Percentiles rank a stretch among this genome's conserved stretches.
Evolutionary conservation across 2,888 invertebrate genomes (phyloP).

Genomic region (Malthinus seriepunctatus): DNA sequence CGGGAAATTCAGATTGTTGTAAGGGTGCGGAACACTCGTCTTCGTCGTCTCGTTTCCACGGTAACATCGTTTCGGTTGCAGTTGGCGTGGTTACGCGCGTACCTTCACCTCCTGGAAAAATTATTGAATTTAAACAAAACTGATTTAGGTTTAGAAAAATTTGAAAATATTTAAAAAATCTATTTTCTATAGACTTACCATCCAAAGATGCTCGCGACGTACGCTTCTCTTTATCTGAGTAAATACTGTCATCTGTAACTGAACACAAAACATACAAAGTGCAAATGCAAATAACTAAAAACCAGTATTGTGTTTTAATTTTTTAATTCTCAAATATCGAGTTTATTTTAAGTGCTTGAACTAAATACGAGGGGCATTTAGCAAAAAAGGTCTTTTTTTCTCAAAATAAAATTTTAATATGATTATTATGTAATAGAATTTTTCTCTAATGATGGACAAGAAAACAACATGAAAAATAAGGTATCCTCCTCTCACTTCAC

Average conservation of each 20-base stretch:
- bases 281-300: constrained; percentile 8
- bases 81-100: constrained; percentile 84
- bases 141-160: background rate
- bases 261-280: constrained; percentile 35
- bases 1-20: constrained; percentile 84
- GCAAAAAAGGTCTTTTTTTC: too few relatives aligned
- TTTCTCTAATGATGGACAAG: too few relatives aligned
- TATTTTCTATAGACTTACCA: constrained; percentile 46
- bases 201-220: constrained; percentile 55
- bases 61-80: constrained; percentile 86
- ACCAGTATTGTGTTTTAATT: constrained; percentile 7
- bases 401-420: too few relatives aligned
- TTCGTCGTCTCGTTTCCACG: constrained; percentile 88
- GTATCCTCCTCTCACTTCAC: too few relatives aligned
- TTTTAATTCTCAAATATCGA: background rate
- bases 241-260: constrained; percentile 57
- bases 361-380: too few relatives aligned
- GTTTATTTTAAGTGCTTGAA: too few relatives aligned
- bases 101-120: constrained; percentile 60
- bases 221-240: constrained; percentile 54
- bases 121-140: background rate
- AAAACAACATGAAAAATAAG: too few relatives aligned
- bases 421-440: too few relatives aligned
- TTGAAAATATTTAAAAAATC: background rate
- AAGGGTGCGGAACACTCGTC: constrained; percentile 65